A percentile compares a stretch with the other conserved stretches of the same genome.
phyloP scores from a whole-genome alignment of 2,797 vertebrate species.

The Poeciliopsis infans region DNA sequence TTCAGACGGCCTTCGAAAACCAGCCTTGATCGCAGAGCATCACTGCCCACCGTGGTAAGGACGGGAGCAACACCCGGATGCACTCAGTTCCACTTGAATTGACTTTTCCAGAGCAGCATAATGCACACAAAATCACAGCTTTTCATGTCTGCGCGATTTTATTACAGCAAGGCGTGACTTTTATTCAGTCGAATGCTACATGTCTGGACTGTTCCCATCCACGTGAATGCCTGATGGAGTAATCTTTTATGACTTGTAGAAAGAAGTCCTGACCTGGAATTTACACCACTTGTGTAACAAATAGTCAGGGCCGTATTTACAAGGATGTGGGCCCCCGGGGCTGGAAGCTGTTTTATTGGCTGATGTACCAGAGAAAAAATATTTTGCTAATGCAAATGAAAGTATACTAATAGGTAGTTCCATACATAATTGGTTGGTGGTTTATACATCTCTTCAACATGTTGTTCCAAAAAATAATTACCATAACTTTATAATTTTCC shows the following conservation, averaged over 20 bases:
- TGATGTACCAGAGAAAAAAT: no score
- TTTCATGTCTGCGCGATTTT: background rate
- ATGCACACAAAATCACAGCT: background rate
- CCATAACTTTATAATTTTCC: no score
- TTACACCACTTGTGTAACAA: background rate
- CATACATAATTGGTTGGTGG: no score
- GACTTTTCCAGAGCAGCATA: background rate
- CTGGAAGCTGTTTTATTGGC: no score
- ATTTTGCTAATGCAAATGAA: no score
- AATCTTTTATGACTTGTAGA: background rate
- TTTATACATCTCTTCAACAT: no score
- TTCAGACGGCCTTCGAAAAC: slow-evolving; percentile 73
- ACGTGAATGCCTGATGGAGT: background rate
- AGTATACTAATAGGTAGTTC: no score
- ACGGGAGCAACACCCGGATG: background rate
- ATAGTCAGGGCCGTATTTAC: no score
- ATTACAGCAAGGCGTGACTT: background rate
- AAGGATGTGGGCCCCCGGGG: no score
- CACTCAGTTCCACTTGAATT: background rate
- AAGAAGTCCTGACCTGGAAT: background rate
- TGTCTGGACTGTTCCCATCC: background rate
- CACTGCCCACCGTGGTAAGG: slow-evolving; percentile 89
- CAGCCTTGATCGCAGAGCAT: slow-evolving; percentile 84
- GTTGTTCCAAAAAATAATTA: no score
- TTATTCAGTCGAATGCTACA: background rate